These are phyloP conservation scores for Junco hyemalis DNA, from an alignment of 2,113 vertebrate species.

Conservation along the genomic window DNA sequence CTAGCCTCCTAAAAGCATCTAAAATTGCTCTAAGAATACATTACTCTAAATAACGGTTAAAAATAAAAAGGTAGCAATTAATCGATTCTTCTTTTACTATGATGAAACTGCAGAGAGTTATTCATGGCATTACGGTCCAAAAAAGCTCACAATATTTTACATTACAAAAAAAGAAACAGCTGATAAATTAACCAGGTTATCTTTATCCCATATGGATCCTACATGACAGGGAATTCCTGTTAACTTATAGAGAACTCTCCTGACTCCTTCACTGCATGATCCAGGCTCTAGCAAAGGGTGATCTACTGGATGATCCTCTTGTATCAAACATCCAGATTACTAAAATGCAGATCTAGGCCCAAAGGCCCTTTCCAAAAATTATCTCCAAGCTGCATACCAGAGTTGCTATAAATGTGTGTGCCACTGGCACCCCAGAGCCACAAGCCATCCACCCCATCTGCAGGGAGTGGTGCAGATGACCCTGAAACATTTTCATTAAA, in stretches of 20 bases:
- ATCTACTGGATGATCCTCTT: background rate
- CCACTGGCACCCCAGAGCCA: conserved; percentile 7
- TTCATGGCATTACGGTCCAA: fast-evolving
- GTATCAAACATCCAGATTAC: background rate
- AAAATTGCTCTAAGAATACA: background rate
- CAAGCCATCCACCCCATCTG: background rate
- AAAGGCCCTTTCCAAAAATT: background rate
- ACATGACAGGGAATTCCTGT: background rate
- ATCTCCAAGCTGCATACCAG: conserved; percentile 50
- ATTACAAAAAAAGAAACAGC: background rate
- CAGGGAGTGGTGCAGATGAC: background rate
- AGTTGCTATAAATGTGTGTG: conserved; percentile 8
- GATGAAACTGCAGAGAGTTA: background rate
- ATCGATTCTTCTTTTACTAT: background rate
- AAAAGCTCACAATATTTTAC: background rate
- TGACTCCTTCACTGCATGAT: background rate
- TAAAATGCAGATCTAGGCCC: background rate
- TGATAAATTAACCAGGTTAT: background rate
- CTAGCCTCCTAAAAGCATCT: background rate
- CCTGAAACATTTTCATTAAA: background rate
- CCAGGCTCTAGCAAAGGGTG: background rate
- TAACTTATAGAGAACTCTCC: background rate
- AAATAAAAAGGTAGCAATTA: background rate
- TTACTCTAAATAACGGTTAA: background rate
- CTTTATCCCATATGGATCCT: background rate